Conservation (phyloP, 2,888 invertebrate species). For the Cataglyphis albicans region DNA sequence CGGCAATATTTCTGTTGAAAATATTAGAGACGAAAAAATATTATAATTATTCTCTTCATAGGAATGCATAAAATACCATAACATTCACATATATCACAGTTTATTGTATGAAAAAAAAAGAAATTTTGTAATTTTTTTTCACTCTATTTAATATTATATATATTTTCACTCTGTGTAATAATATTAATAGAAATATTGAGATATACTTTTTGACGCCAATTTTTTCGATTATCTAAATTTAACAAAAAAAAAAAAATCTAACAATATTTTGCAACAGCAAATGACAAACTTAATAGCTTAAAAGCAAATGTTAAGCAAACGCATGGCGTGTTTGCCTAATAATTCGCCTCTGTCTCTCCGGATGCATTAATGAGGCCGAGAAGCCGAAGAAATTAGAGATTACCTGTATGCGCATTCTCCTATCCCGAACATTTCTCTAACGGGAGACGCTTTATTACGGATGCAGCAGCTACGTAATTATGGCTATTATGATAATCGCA, state of each 20-base stretch:
- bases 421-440: background rate
- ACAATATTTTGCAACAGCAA: background rate
- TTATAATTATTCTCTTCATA: background rate
- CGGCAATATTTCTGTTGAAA: background rate
- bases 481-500: slow-evolving; percentile 78
- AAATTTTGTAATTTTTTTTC: background rate
- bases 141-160: background rate
- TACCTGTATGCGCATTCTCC: slow-evolving; percentile 30
- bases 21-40: slow-evolving; percentile 21
- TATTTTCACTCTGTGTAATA: background rate
- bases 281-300: background rate
- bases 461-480: slow-evolving; percentile 73
- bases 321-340: slow-evolving; percentile 27
- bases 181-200: background rate
- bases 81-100: background rate
- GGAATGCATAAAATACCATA: background rate
- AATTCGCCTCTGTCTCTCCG: slow-evolving; percentile 34
- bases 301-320: slow-evolving; percentile 1
- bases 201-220: background rate
- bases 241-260: background rate
- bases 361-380: slow-evolving; percentile 66
- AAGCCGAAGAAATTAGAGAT: slow-evolving; percentile 47
- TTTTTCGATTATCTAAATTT: background rate
- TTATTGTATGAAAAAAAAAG: background rate
- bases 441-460: slow-evolving; percentile 64